Evolutionary conservation across 2,888 invertebrate species (phyloP).

Genomic region (Panopea generosa): DNA sequence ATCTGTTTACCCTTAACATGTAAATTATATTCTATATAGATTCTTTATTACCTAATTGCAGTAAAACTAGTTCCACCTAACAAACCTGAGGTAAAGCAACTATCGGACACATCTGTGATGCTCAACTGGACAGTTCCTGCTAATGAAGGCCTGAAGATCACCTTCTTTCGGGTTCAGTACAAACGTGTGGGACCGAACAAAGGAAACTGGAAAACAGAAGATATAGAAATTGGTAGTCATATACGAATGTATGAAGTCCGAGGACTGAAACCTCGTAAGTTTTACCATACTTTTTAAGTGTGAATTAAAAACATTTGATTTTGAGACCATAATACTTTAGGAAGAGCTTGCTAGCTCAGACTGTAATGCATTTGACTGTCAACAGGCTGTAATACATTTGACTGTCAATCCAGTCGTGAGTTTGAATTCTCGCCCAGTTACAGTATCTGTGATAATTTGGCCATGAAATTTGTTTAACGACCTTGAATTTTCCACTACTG

Average conservation of each 20-base stretch:
- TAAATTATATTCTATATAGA: too few species aligned
- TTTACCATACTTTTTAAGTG: neutral
- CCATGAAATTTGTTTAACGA: too few species aligned
- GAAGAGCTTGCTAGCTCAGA: too few species aligned
- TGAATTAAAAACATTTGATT: neutral
- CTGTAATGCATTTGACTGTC: too few species aligned
- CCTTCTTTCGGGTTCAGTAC: constrained; percentile 95
- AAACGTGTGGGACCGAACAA: constrained; percentile 86
- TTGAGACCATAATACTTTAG: too few species aligned
- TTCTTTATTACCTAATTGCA: neutral
- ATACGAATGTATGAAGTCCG: constrained; percentile 92
- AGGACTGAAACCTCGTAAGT: constrained; percentile 89
- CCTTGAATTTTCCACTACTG: too few species aligned
- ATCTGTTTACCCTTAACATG: too few species aligned
- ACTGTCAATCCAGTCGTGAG: too few species aligned
- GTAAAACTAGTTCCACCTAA: constrained; percentile 91
- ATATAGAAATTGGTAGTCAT: constrained; percentile 92
- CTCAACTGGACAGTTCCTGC: constrained; percentile 94
- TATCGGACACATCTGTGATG: constrained; percentile 96
- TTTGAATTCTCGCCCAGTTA: too few species aligned
- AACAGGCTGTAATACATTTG: too few species aligned
- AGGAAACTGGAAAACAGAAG: constrained; percentile 91
- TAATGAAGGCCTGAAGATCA: constrained; percentile 93
- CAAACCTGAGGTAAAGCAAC: constrained; percentile 93
- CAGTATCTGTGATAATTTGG: too few species aligned